A percentile compares a stretch with the other conserved stretches of the same genome.
Conservation (phyloP, 1,140 invertebrate species). For the Lasaia peninsularis region DNA sequence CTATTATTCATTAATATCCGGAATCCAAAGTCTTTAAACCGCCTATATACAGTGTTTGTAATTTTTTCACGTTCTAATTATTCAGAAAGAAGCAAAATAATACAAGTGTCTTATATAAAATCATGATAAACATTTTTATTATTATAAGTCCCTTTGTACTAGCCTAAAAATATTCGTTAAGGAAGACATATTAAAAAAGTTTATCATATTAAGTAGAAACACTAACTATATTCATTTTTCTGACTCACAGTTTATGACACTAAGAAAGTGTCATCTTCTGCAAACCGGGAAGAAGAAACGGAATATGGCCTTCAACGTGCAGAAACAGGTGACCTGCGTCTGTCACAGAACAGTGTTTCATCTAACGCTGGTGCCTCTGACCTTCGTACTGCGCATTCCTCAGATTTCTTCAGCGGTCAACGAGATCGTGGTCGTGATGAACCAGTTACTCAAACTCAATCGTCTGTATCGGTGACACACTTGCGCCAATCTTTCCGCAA, state of each 20-base stretch:
- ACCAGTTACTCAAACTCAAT: slow-evolving; percentile 35
- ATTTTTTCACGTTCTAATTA: too few species aligned
- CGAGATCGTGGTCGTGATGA: slow-evolving; percentile 64
- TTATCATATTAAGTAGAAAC: too few species aligned
- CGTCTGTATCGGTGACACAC: slow-evolving; percentile 29
- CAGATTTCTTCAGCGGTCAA: slow-evolving; percentile 81
- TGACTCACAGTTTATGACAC: slow-evolving; percentile 77
- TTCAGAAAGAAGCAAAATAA: too few species aligned
- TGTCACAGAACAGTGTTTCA: slow-evolving; percentile 64
- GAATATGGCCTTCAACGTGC: slow-evolving; percentile 87
- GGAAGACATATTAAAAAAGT: too few species aligned
- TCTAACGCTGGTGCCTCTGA: slow-evolving; percentile 60
- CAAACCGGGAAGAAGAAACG: slow-evolving; percentile 83
- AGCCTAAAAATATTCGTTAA: too few species aligned
- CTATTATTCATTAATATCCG: too few species aligned
- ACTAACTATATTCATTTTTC: not conserved
- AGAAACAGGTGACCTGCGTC: slow-evolving; percentile 80
- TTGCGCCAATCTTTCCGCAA: slow-evolving; percentile 51
- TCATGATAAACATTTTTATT: too few species aligned
- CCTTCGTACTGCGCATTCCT: slow-evolving; percentile 82
- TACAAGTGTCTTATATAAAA: too few species aligned
- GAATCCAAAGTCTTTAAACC: too few species aligned
- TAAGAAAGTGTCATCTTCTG: slow-evolving; percentile 77
- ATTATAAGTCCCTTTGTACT: too few species aligned
- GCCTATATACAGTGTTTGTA: too few species aligned